Base-by-base conservation (phyloP, 2,888 invertebrate genomes). In the Rotaria magnacalcarata region DNA sequence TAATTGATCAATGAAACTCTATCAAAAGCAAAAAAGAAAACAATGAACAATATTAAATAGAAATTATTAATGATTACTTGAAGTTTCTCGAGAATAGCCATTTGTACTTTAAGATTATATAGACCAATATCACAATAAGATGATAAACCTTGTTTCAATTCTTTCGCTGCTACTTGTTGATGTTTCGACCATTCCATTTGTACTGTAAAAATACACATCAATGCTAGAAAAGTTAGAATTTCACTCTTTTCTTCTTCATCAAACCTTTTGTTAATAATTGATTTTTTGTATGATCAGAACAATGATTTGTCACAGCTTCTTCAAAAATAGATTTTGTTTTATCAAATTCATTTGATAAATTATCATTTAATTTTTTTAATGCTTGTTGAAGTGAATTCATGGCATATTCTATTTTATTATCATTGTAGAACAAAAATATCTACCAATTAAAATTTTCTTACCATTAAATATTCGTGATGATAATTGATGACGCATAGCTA, bases 401-500 rank as follows among this genome's bases (percentile, higher is more conserved):
- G 19, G 80, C 47, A n/a, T 80, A 80, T 80, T 80, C 80, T 80
- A 80, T 41, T 41, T 4, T 8, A 5, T 21, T 54, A 21, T 21
- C 21, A 54, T 54, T 54, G 2, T 21, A 54, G 21, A 21, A 19
- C 2, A 54, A 21, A 54, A 54, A 5, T 21, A 54, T 54, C 21
- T 6, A 21, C 21, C 54, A 21, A 14, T 21, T 16, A 52, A 52
- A 52, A 16, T 3, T 47, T 19, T 24, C 10, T 47, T n/a, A 80
- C 80, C 80, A 80, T 80, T 80, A n/a, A 80, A 80, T 24, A 80
- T 80, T 47, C 80, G 21, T 47, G 47, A 43, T 47, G 80, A 43
- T 80, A 80, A 47, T 80, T 80, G 47, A 47, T 47, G 24, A n/a
- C 80, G 80, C 80, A 80, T 80, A 47, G 80, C 80, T 80, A 80